phyloP scores from a whole-genome alignment of 2,888 invertebrate genomes.

The Atethmia centrago region DNA sequence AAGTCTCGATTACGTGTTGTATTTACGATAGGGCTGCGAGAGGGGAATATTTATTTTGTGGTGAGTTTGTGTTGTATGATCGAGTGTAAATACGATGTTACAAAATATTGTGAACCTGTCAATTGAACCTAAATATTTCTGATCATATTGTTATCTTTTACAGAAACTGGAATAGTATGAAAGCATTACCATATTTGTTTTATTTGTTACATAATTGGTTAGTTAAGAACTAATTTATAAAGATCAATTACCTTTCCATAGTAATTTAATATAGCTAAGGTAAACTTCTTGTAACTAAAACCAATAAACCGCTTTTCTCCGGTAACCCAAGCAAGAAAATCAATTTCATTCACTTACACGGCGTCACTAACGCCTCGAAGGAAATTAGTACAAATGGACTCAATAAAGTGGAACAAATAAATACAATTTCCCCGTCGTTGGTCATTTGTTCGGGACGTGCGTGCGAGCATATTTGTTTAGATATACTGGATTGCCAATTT shows the following conservation, averaged over 20 bases:
- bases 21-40: constrained; percentile 53
- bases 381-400: constrained; percentile 66
- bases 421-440: constrained; percentile 55
- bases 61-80: constrained; percentile 1
- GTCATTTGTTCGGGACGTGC: constrained; percentile 63
- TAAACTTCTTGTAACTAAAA: constrained; percentile 1
- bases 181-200: neutral
- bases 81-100: neutral
- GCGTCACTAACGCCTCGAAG: constrained; percentile 45
- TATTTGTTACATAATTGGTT: neutral
- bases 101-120: neutral
- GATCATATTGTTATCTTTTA: neutral
- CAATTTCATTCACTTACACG: constrained; percentile 53
- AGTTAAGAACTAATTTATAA: neutral
- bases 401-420: constrained; percentile 65
- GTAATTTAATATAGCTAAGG: constrained; percentile 3
- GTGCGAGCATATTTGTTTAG: constrained; percentile 60
- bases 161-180: neutral
- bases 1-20: constrained; percentile 59
- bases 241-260: neutral
- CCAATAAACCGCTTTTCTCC: constrained; percentile 13
- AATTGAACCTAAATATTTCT: neutral
- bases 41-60: constrained; percentile 45
- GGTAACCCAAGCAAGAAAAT: constrained; percentile 35
- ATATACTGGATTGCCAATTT: constrained; percentile 52